These are phyloP conservation scores for Paramormyrops hopkinsi DNA, from an alignment of 2,797 vertebrate genomes.

Conservation along the genomic window DNA sequence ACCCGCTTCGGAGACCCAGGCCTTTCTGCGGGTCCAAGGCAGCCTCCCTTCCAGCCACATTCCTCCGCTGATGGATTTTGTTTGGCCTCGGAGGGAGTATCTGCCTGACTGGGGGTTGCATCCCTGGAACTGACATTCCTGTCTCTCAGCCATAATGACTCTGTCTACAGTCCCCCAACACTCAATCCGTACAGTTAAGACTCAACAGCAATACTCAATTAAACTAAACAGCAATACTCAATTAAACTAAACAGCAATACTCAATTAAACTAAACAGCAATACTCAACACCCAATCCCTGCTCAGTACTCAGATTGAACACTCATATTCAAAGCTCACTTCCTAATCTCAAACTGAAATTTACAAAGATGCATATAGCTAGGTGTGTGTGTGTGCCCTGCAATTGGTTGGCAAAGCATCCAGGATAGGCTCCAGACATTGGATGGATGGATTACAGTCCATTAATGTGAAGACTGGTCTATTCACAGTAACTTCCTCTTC, in stretches of 20 bases:
- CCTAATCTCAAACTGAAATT: background rate
- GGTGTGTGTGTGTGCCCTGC: background rate
- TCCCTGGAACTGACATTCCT: background rate
- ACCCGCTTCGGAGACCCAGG: constrained; percentile 53
- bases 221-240: background rate
- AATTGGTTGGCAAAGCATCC: background rate
- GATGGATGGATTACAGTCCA: background rate
- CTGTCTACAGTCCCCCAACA: background rate
- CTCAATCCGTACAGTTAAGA: background rate
- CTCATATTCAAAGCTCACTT: background rate
- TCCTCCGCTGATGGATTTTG: constrained; percentile 64
- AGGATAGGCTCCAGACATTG: background rate
- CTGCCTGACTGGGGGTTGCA: background rate
- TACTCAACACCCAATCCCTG: background rate
- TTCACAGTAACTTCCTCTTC: background rate
- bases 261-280: too few species aligned
- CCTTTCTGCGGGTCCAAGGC: constrained; percentile 48
- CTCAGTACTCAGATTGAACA: background rate
- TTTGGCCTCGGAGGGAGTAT: constrained; percentile 38
- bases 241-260: too few species aligned
- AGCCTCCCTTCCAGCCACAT: constrained; percentile 55
- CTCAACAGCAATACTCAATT: background rate
- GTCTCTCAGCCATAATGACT: background rate
- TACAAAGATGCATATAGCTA: background rate
- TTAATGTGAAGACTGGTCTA: background rate